Percentiles rank a stretch among this genome's conserved stretches.
phyloP scores from a whole-genome alignment of 30 jellyfish, hydroid and myxozoan genomes.

The Hydractinia echinata region DNA sequence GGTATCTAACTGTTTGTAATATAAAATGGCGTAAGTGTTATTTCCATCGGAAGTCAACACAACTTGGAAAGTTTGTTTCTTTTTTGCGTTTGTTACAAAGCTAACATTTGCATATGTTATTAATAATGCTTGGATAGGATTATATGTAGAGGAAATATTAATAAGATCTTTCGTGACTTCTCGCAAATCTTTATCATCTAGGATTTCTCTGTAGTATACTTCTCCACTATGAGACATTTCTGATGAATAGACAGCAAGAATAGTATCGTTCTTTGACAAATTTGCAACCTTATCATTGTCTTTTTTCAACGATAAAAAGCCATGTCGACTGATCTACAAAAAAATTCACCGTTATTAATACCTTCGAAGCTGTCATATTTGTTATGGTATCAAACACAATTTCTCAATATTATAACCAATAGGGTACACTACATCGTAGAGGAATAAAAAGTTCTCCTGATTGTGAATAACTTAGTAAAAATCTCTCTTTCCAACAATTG shows the following conservation, averaged over 20 bases:
- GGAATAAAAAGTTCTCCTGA: too few species aligned
- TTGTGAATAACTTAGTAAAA: too few species aligned
- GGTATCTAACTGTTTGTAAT: conserved; percentile 14
- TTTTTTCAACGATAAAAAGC: too few species aligned
- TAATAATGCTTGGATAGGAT: background rate
- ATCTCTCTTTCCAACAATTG: too few species aligned
- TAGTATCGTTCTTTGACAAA: background rate
- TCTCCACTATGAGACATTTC: conserved; percentile 2
- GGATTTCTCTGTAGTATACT: conserved; percentile 2
- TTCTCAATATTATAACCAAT: too few species aligned
- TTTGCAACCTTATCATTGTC: background rate
- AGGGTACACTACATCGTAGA: too few species aligned
- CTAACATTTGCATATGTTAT: background rate
- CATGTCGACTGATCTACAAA: too few species aligned
- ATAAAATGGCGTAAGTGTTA: background rate
- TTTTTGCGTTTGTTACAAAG: background rate
- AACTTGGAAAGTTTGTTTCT: background rate
- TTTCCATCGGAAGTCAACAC: background rate
- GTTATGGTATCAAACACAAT: too few species aligned
- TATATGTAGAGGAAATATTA: background rate
- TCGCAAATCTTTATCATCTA: background rate
- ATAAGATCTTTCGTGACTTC: background rate
- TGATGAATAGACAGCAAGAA: background rate
- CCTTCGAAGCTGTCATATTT: too few species aligned
- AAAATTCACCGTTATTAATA: too few species aligned